Evolutionary conservation across 2,113 vertebrate species (phyloP).

Genomic region (Oncorhynchus keta): DNA sequence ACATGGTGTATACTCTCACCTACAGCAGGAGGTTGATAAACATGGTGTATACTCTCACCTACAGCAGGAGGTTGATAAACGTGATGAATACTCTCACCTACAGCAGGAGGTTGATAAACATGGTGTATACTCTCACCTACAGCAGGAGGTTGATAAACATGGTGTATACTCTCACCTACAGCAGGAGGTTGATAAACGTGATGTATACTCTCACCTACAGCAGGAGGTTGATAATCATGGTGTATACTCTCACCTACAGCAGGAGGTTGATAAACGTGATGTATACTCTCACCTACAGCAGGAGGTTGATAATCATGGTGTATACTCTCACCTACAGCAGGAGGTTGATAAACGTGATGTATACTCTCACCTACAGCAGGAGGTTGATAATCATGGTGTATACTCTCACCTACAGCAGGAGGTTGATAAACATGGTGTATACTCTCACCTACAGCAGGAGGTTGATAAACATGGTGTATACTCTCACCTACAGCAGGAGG

Average conservation of each 20-base stretch:
- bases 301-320: background rate
- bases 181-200: background rate
- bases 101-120: too few relatives aligned
- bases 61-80: background rate
- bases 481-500: too few relatives aligned
- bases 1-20: background rate
- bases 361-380: background rate
- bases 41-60: too few relatives aligned
- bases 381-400: background rate
- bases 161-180: too few relatives aligned
- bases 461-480: background rate
- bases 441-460: too few relatives aligned
- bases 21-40: too few relatives aligned
- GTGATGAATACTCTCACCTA: too few relatives aligned
- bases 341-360: background rate
- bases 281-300: too few relatives aligned
- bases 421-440: background rate
- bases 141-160: too few relatives aligned
- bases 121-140: background rate
- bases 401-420: too few relatives aligned
- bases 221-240: constrained; percentile 40
- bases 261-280: too few relatives aligned
- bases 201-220: background rate
- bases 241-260: background rate
- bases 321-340: too few relatives aligned